These are phyloP conservation scores for Rhinatrema bivittatum DNA, from an alignment of 2,797 vertebrate genomes.

Conservation along the genomic window DNA sequence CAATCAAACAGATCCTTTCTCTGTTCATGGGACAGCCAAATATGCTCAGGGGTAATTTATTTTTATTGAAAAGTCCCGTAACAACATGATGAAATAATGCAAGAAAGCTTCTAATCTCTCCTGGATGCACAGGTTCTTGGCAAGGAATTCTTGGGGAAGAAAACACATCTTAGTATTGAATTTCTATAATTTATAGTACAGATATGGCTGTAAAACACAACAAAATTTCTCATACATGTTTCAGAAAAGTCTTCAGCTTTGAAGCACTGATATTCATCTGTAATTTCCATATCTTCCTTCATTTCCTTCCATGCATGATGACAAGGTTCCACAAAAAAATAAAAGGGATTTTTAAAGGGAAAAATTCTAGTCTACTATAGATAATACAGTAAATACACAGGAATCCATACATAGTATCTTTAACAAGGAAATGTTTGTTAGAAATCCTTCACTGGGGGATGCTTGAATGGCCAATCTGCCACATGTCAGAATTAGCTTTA, in stretches of 20 bases:
- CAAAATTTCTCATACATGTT: neutral
- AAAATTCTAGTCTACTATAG: no score
- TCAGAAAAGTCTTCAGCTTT: constrained; percentile 4
- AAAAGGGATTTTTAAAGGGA: no score
- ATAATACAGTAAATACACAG: no score
- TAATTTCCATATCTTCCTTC: neutral
- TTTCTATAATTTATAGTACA: constrained; percentile 3
- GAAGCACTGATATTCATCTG: constrained; percentile 1
- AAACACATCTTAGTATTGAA: neutral
- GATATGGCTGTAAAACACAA: neutral
- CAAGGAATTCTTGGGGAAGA: neutral
- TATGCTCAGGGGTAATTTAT: constrained; percentile 26
- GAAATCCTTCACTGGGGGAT: no score
- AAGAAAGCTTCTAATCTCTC: constrained; percentile 28
- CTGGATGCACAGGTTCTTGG: constrained; percentile 16
- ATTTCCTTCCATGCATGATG: constrained; percentile 2
- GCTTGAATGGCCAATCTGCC: no score
- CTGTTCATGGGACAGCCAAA: constrained; percentile 24
- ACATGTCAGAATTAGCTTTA: no score
- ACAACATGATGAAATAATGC: constrained; percentile 15
- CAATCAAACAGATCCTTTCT: constrained; percentile 21
- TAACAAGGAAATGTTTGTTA: no score
- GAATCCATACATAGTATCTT: no score
- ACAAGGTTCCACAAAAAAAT: no score
- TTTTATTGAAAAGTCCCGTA: constrained; percentile 29